Evolutionary conservation across 92 coral and sea anemone genomes (phyloP).

Genomic region (Palythoa caribaeorum): DNA sequence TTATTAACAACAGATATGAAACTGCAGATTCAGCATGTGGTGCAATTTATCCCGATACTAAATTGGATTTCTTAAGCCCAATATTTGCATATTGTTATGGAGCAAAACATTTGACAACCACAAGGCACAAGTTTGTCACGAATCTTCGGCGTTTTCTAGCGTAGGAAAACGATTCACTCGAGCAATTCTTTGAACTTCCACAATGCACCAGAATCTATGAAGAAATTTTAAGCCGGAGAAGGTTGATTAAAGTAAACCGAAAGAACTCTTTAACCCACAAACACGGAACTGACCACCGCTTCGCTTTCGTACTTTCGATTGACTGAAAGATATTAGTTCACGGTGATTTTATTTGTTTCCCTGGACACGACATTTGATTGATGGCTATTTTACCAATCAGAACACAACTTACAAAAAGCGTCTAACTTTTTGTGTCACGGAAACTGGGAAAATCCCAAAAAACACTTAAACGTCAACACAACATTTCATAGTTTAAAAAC

Average conservation of each 20-base stretch:
- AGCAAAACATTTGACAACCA: constrained; percentile 15
- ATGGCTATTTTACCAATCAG: constrained; percentile 26
- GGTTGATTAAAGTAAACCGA: background rate
- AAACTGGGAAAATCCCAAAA: constrained; percentile 32
- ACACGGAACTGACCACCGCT: background rate
- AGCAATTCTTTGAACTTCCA: background rate
- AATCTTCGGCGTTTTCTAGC: background rate
- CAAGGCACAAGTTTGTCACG: background rate
- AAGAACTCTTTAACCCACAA: background rate
- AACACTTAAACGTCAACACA: no score
- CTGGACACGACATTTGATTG: constrained; percentile 28
- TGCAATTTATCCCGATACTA: background rate
- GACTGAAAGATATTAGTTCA: constrained; percentile 33
- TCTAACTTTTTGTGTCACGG: constrained; percentile 15
- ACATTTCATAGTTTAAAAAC: no score
- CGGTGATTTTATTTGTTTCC: constrained; percentile 44
- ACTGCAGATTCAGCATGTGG: constrained; percentile 9
- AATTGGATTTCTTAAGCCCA: constrained; percentile 2
- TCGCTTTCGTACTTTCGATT: constrained; percentile 24
- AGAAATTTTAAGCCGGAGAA: background rate
- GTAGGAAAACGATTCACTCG: background rate
- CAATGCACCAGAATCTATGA: background rate
- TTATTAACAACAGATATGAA: background rate
- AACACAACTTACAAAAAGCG: background rate
- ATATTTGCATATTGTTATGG: background rate